Evolutionary conservation across 2,797 vertebrate species (phyloP), one percentile per base, ranked within the genome.

Genomic region (Mormyrus proboscirostris): DNA sequence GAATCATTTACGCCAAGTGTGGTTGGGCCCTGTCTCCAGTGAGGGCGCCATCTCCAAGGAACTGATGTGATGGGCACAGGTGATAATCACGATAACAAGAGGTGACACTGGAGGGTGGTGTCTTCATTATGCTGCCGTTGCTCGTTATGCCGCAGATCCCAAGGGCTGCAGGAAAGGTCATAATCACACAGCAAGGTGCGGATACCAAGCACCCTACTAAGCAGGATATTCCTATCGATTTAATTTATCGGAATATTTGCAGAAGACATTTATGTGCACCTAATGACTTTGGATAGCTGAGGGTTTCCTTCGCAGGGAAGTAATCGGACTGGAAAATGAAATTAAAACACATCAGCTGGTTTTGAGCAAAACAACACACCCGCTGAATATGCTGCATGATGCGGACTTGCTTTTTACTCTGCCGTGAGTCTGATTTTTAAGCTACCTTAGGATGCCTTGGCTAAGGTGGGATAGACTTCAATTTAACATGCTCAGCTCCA

Each of bases 21-120:
- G 14, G 62, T 4, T 7, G 29, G 29, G 44, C 25, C 88, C 25
- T 33, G 49, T 14, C 49, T 38, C 47, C 14, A 10, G 41, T 22
- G 19, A 59, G 19, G n/a, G n/a, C n/a, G 0, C n/a, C 57, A 25
- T 62, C 57, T 62, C 53, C 4, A 29, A 49, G 57, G 55, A 49
- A 38, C 12, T 29, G 4, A 6, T 6, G 38, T 65, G 88, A 89
- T 12, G 22, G 22, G 29, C 88, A 69, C 53, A 86, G 29, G 47
- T 86, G 59, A 86, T 83, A 14, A 53, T 89, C 50, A 22, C 49
- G 47, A 69, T 53, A 89, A 89, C 6, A n/a, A 65, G 22, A 85
- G 9, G 41, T 0, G 2, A 55, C 55, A 62, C 25, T 9, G 41
- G 7, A 19, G 3, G 55, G 33, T 4, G 55, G 22, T 14, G n/a